Evolutionary conservation across 2,888 invertebrate species (phyloP), one percentile per base, ranked within the genome.

Genomic region (Antitype chi): DNA sequence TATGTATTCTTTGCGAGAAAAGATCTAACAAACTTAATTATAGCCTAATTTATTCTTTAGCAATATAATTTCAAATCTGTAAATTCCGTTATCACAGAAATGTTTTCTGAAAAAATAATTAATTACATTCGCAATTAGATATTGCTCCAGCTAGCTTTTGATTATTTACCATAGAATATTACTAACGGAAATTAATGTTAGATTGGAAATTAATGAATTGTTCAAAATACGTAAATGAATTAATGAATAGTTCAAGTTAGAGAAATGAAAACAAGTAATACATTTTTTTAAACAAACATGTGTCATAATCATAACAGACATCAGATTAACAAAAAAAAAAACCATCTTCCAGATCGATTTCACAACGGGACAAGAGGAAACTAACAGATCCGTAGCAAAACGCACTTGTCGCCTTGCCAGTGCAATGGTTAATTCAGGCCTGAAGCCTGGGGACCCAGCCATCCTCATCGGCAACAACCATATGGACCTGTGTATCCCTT

Each of bases 401-500:
- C 90, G 93, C 4, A 80, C 90, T 0, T 81, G 88, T 74, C 87
- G 89, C 2, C 83, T 93, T 6, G 93, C 93, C 25, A 90, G 85
- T 70, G 92, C 93, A 5, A 89, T 93, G 91, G 74, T 70, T 20
- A 90, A 92, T 28, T 86, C 70, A 57, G 92, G 93, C 7, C 75
- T 94, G 8, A 82, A 88, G 59, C 87, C 89, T 6, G 93, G 92
- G 6, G 93, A 94, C 82, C 74, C 86, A 1, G 91, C 91, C 59
- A 83, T 92, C 52, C 62, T 93, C 11, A 91, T 92, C 88, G 92
- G 91, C 0, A 74, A 72, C 52, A 94, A 92, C 83, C 91, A 93
- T 64, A 62, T 94, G n/a, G 92, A 93, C 74, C 38, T 93, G 7
- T 85, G 85, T 63, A 88, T 93, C 47, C 93, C 93, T 0, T 93